Base-by-base conservation (phyloP, 2,888 invertebrate species). In the Venustoraphidia nigricollis region DNA sequence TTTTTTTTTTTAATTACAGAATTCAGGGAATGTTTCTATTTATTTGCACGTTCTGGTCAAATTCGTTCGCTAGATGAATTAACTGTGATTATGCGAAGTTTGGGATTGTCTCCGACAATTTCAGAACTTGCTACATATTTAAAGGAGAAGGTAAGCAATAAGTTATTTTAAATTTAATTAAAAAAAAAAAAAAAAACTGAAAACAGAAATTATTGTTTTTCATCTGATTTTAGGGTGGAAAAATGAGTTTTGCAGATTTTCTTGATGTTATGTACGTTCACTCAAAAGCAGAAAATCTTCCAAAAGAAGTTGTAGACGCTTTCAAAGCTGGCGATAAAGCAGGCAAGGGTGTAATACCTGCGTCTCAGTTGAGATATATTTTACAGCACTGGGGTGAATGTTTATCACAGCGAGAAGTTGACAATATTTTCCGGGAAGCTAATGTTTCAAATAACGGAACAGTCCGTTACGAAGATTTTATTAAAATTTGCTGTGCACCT, bases 211-310 rank as follows among this genome's bases (percentile, higher is more conserved):
- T 10, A 37, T 13, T 14, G 17, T 17, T 36, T 38, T 45, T 10
- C 5, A 34, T 41, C 35, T 52, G 52, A 46, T 17, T 59, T 49
- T 62, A 75, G 75, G 86, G 83, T 55, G 91, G 92, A 0, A 89
- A 88, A 68, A 89, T 93, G 86, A 84, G 86, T 0, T 96, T 96
- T 66, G 92, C 95, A 0, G 93, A 94, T 60, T 95, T 96, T 61
- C 66, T 96, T 43, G 93, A 95, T 62, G 88, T 94, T 2, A 91
- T 95, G 89, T 92, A 95, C 62, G 79, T 86, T 48, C 94, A 95
- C 64, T 88, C 84, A 34, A 73, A 79, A 36, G 83, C 83, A 8
- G 92, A 93, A 62, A 83, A 89, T 59, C 68, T 89, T 10, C 86
- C 89, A 0, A 77, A 76, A 57, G 90, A 92, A 71, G 83, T 90